Evolutionary conservation across 2,797 vertebrate species (phyloP), one percentile per base, ranked within the genome.

Genomic region (Spinus pinus): DNA sequence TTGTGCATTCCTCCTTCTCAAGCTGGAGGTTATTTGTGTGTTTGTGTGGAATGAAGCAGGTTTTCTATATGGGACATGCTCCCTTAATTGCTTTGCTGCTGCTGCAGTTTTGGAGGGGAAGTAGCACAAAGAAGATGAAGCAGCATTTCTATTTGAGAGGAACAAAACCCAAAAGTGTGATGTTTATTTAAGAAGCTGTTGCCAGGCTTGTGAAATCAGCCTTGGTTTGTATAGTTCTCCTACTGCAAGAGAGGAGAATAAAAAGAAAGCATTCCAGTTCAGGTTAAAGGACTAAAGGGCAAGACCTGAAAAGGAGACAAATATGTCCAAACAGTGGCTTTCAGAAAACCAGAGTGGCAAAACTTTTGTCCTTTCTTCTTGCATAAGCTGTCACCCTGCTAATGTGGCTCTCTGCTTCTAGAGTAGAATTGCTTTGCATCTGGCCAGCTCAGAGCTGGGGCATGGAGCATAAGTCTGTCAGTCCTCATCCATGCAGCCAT

Each of bases 41-140:
- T 96, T 94, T 97, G 85, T 88, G 94, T 62, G 82, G 87, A 94
- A 74, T 30, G 66, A 97, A 96, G 56, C 58, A 60, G 86, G 46
- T 60, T 85, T 94, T 66, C 71, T 88, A 64, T 69, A 44, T 35
- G 78, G 71, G 67, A 58, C 84, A 79, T 39, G 5, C 47, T 86
- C 83, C 39, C 17, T 91, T 71, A 89, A 90, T 87, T 84, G 75
- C 79, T 93, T 93, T 92, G 70, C 92, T 91, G 81, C 88, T 91
- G 87, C 85, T 90, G 92, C 83, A 84, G 82, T 89, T 95, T 88
- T 69, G 60, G 84, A 96, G 73, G 75, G 66, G 61, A 97, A 61
- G 61, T 51, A 81, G 67, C 81, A 83, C 92, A 96, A 96, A 96
- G 87, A 73, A 93, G 89, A 77, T 88, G 86, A 96, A 95, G 73